These are phyloP conservation scores for Sminthurinus aureus DNA, from an alignment of 2,888 invertebrate species.

Conservation along the genomic window DNA sequence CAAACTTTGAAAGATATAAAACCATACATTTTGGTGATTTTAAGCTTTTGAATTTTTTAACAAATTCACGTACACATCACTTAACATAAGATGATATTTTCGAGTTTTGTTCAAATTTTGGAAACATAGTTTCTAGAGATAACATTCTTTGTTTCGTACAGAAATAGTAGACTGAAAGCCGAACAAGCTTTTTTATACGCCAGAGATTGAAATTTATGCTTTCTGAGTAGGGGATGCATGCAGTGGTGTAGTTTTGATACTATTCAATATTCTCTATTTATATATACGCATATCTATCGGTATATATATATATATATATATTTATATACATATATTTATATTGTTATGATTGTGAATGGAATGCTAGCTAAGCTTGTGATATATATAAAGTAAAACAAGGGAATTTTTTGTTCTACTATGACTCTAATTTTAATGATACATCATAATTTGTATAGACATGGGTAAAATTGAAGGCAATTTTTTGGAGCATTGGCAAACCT, in stretches of 20 bases:
- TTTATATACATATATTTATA: not conserved
- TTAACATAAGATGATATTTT: too few species aligned
- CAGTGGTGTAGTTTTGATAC: not conserved
- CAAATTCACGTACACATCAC: too few species aligned
- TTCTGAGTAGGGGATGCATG: not conserved
- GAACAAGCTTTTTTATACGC: not conserved
- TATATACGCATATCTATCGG: not conserved
- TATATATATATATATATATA: too few species aligned
- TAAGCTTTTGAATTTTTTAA: too few species aligned
- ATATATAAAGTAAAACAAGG: not conserved
- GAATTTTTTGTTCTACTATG: too few species aligned
- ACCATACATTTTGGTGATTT: too few species aligned
- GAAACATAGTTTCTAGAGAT: not conserved
- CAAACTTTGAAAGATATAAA: too few species aligned
- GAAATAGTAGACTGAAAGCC: conserved; percentile 18
- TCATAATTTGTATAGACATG: too few species aligned
- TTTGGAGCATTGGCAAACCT: too few species aligned
- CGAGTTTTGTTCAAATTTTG: not conserved
- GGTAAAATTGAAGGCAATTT: too few species aligned
- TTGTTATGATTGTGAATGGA: conserved; percentile 31
- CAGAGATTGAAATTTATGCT: conserved; percentile 3
- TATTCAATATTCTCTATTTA: not conserved
- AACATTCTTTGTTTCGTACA: not conserved
- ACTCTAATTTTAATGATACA: too few species aligned
- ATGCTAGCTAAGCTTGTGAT: conserved; percentile 21